These are phyloP conservation scores for Saturnia pavonia DNA, from an alignment of 2,888 invertebrate species.

Conservation along the genomic window DNA sequence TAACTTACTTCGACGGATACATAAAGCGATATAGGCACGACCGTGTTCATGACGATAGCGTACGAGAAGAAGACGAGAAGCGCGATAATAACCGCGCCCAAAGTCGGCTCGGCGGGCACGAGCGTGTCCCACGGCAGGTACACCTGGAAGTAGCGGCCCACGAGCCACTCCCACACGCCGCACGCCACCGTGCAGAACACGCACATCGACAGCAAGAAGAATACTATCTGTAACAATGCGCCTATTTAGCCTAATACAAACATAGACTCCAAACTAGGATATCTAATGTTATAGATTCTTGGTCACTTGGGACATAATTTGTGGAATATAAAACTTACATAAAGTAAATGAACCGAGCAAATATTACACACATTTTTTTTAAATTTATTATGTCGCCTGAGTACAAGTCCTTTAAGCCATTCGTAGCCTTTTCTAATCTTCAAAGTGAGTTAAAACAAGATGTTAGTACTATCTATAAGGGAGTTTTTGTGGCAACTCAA, in stretches of 20 bases:
- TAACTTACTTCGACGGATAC: constrained; percentile 94
- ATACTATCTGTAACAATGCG: constrained; percentile 90
- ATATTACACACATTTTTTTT: no score
- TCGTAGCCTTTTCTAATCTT: no score
- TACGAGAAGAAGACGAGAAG: constrained; percentile 99
- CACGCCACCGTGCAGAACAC: constrained; percentile 98
- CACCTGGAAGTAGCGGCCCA: constrained; percentile 93
- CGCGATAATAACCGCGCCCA: constrained; percentile 95
- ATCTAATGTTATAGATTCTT: neutral
- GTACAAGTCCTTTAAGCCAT: no score
- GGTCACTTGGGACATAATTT: neutral
- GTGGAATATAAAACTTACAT: no score
- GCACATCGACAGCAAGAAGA: constrained; percentile 98
- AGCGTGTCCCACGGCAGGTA: constrained; percentile 97
- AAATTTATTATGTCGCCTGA: no score
- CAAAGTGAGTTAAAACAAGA: no score
- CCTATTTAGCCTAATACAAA: neutral
- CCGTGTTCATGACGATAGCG: constrained; percentile 99
- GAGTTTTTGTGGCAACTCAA: no score
- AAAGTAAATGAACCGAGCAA: no score
- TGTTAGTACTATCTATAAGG: no score
- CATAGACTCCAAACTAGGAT: neutral
- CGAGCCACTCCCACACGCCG: constrained; percentile 98
- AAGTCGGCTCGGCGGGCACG: constrained; percentile 90
- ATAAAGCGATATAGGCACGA: constrained; percentile 99